Evolutionary conservation across 2,888 invertebrate genomes (phyloP).

Genomic region (Nematopogon swammerdamellus): DNA sequence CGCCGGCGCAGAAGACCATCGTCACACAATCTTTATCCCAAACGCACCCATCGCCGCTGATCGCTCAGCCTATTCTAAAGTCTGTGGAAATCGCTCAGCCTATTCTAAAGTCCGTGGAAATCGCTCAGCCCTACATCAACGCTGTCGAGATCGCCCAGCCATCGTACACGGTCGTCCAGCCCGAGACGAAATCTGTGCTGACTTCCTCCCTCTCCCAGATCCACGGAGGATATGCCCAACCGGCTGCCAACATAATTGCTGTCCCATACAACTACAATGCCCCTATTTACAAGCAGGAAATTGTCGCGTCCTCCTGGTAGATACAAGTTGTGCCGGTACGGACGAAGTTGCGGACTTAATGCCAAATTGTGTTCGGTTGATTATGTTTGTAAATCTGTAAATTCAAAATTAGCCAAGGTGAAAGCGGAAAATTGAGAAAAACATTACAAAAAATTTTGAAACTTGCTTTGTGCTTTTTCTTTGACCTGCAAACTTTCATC

Average conservation of each 20-base stretch:
- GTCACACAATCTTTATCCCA: not conserved
- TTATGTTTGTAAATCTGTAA: not conserved
- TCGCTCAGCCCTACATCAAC: too few species aligned
- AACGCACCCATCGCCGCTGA: not conserved
- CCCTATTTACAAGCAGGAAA: not conserved
- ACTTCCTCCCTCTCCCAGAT: conserved; percentile 1
- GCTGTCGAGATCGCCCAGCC: not conserved
- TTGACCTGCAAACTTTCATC: too few species aligned
- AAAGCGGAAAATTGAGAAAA: not conserved
- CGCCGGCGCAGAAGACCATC: not conserved
- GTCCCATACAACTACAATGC: not conserved
- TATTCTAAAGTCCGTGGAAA: not conserved
- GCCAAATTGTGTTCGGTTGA: not conserved
- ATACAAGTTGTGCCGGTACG: conserved; percentile 10
- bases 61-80: not conserved
- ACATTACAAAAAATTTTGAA: not conserved
- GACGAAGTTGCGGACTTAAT: not conserved
- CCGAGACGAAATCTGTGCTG: not conserved
- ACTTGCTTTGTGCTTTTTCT: too few species aligned
- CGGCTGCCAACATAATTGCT: not conserved
- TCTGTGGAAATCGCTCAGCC: not conserved
- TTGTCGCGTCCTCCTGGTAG: not conserved
- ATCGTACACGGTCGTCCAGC: not conserved
- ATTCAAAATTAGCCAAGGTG: not conserved
- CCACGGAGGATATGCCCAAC: conserved; percentile 2